A percentile compares a stretch with the other conserved stretches of the same genome.
phyloP scores from a whole-genome alignment of 2,113 vertebrate genomes.

The Alligator mississippiensis region DNA sequence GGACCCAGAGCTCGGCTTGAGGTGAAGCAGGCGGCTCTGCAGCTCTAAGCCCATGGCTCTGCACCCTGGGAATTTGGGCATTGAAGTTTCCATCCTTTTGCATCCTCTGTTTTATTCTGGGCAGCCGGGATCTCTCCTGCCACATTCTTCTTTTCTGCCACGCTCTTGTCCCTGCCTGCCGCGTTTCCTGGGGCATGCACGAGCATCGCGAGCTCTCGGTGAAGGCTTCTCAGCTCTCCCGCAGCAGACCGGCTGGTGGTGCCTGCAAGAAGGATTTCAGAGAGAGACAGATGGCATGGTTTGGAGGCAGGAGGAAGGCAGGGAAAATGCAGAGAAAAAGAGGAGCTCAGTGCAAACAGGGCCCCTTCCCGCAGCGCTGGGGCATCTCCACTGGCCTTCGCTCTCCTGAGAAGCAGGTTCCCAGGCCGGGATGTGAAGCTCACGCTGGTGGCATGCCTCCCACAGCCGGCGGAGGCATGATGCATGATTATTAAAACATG shows the following conservation, averaged over 20 bases:
- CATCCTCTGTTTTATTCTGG: not conserved
- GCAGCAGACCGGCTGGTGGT: not conserved
- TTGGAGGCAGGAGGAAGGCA: rapidly evolving
- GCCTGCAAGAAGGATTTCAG: not conserved
- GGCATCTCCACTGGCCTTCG: not conserved
- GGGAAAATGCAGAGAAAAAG: rapidly evolving
- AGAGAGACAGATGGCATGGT: not conserved
- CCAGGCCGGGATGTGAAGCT: not conserved
- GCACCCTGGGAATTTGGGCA: not conserved
- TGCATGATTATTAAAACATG: constrained; percentile 61
- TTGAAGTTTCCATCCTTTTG: not conserved
- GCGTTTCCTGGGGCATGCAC: rapidly evolving
- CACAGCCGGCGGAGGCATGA: not conserved
- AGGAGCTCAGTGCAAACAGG: not conserved
- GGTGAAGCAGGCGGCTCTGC: not conserved
- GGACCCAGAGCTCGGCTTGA: not conserved
- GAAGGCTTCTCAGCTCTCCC: not conserved
- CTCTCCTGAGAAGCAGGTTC: not conserved
- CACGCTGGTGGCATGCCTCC: not conserved
- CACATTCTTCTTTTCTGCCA: not conserved
- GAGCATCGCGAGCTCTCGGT: not conserved
- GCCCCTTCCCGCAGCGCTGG: too few relatives aligned
- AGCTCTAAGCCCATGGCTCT: not conserved
- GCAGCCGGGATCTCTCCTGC: not conserved
- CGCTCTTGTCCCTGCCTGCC: not conserved